Percentiles rank a stretch among this genome's conserved stretches.
Conservation (phyloP, 2,797 vertebrate genomes). For the Enteromius afrohamiltoni region DNA sequence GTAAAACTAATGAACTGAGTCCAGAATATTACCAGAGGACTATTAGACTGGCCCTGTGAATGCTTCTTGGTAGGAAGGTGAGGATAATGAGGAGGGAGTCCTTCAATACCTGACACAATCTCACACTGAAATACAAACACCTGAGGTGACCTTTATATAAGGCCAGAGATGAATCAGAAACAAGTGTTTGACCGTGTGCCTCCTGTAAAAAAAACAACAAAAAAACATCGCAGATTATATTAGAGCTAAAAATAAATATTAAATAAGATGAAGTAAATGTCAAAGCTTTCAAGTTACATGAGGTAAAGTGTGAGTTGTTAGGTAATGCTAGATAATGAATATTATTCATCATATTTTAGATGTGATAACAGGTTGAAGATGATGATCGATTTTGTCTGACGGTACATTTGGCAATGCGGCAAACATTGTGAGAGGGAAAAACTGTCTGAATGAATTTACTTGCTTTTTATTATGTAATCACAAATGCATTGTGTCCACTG, state of each 20-base stretch:
- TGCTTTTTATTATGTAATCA: neutral
- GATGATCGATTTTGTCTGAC: neutral
- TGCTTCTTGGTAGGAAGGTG: constrained; percentile 2
- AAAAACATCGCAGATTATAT: too few species aligned
- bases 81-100: constrained; percentile 29
- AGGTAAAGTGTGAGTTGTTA: neutral
- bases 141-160: neutral
- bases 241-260: neutral
- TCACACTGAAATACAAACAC: neutral
- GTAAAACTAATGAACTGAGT: constrained; percentile 12
- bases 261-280: neutral
- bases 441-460: neutral
- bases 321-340: constrained; percentile 1
- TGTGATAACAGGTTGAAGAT: neutral
- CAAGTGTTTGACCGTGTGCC: neutral
- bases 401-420: too few species aligned
- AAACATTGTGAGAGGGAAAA: neutral
- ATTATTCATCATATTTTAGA: neutral
- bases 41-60: constrained; percentile 5
- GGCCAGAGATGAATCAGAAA: neutral
- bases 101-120: constrained; percentile 17
- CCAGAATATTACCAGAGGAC: constrained; percentile 13
- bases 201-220: neutral
- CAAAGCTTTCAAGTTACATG: neutral
- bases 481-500: neutral